Percentiles rank a stretch among this genome's conserved stretches.
Evolutionary conservation across 2,113 vertebrate species (phyloP).

Genomic region (Phylloscopus whistleri): DNA sequence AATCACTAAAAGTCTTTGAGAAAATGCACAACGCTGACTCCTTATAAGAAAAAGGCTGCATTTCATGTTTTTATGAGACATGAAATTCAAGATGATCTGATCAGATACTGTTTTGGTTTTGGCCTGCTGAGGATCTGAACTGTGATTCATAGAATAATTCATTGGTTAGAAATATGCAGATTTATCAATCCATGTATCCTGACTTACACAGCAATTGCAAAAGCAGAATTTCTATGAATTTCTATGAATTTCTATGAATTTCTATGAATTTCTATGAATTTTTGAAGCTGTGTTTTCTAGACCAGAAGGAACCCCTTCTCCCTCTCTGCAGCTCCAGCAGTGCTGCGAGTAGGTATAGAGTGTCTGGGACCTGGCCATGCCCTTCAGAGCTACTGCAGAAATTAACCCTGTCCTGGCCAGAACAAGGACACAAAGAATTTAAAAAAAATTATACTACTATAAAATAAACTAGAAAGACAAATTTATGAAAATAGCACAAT

Average conservation of each 20-base stretch:
- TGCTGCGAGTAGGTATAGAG: background rate
- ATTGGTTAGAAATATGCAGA: background rate
- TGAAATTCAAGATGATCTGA: background rate
- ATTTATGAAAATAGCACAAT: background rate
- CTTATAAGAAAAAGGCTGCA: background rate
- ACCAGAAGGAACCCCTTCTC: background rate
- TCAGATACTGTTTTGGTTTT: background rate
- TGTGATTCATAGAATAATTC: background rate
- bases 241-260: background rate
- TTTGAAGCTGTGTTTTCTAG: background rate
- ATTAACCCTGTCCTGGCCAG: background rate
- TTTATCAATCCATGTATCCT: background rate
- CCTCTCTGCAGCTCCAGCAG: background rate
- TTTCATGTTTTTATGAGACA: background rate
- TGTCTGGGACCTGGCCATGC: too few species aligned
- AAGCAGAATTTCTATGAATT: background rate
- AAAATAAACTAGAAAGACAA: background rate
- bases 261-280: background rate
- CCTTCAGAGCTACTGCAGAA: background rate
- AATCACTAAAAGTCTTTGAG: background rate
- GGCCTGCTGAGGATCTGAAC: background rate
- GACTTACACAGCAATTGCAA: background rate
- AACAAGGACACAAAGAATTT: background rate
- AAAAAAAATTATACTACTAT: background rate
- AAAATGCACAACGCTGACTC: background rate